These are phyloP conservation scores for Megalops cyprinoides DNA, from an alignment of 2,797 vertebrate genomes.

Conservation along the genomic window DNA sequence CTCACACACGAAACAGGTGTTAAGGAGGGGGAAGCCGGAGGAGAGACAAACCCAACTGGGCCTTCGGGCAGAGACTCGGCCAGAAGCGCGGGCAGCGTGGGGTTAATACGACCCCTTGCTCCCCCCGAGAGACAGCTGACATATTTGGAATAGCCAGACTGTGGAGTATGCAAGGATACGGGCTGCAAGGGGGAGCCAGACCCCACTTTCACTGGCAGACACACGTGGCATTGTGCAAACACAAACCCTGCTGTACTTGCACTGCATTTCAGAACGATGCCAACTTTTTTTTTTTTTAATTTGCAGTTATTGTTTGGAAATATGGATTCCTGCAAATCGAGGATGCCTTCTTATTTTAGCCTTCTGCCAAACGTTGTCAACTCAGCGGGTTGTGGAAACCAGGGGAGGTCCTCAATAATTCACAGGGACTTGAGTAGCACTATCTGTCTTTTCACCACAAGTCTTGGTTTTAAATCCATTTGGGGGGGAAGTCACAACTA, in stretches of 20 bases:
- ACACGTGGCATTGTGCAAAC: not conserved
- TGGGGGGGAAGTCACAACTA: not conserved
- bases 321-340: not conserved
- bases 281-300: too few relatives aligned
- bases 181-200: not conserved
- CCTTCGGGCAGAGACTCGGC: not conserved
- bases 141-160: constrained; percentile 57
- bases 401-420: constrained; percentile 4
- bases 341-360: not conserved
- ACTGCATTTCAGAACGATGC: not conserved
- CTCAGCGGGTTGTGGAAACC: not conserved
- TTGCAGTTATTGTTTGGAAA: not conserved
- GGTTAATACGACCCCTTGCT: constrained; percentile 48
- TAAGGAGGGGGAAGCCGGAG: too few relatives aligned
- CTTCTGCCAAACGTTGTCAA: not conserved
- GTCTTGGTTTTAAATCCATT: not conserved
- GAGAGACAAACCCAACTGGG: not conserved
- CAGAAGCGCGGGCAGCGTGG: constrained; percentile 40
- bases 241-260: not conserved
- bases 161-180: constrained; percentile 9
- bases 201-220: not conserved
- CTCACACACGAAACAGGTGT: too few relatives aligned
- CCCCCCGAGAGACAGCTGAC: constrained; percentile 45
- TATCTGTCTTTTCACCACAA: not conserved
- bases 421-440: not conserved